phyloP scores from a whole-genome alignment of 2,113 vertebrate genomes.

The Chiloscyllium plagiosum region DNA sequence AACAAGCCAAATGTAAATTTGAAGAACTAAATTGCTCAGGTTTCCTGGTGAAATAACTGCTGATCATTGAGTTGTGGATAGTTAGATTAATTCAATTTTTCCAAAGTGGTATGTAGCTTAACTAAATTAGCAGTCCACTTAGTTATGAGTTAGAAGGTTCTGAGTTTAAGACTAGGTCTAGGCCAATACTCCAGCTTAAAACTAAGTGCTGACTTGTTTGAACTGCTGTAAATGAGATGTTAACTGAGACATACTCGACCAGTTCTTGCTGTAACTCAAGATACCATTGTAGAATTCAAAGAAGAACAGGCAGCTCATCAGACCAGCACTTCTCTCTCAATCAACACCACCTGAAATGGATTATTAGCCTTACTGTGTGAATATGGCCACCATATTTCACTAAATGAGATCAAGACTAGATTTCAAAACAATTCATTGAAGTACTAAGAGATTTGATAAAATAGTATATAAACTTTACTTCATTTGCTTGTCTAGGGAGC shows the following conservation, averaged over 20 bases:
- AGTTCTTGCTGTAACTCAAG: neutral
- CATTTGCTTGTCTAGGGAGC: neutral
- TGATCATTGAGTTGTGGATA: neutral
- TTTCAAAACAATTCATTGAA: neutral
- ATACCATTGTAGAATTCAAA: neutral
- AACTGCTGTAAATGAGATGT: neutral
- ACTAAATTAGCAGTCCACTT: neutral
- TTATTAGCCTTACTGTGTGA: neutral
- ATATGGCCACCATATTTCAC: conserved; percentile 4
- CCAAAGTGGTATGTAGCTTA: neutral
- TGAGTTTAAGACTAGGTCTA: neutral
- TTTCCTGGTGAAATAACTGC: neutral
- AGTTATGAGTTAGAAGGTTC: neutral
- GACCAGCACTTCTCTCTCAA: conserved; percentile 7
- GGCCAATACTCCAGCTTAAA: neutral
- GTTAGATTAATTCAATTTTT: neutral
- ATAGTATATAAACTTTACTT: neutral
- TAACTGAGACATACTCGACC: neutral
- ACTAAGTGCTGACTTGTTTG: neutral
- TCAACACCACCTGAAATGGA: neutral
- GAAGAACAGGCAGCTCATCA: neutral
- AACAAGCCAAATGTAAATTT: neutral
- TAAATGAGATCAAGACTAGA: neutral
- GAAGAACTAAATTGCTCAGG: neutral
- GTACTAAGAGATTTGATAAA: neutral